Evolutionary conservation across 2,797 vertebrate genomes (phyloP).

Genomic region (Hippoglossus hippoglossus): DNA sequence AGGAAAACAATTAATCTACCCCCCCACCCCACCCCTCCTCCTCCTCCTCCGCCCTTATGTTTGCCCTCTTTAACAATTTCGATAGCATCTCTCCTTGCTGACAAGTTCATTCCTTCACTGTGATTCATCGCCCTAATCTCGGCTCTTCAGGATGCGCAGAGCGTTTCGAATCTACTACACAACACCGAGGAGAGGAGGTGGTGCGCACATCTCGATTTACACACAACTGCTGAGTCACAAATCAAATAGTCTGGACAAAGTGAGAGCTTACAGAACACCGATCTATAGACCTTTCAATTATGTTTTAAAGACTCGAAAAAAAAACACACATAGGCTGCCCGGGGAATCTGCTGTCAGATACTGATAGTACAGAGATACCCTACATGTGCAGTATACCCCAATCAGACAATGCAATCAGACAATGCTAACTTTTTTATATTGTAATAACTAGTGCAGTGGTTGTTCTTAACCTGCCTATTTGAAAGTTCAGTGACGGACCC

Average conservation of each 20-base stretch:
- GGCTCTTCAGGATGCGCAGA: constrained; percentile 45
- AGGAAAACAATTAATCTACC: constrained; percentile 50
- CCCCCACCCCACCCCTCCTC: not conserved
- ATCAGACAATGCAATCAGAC: too few relatives aligned
- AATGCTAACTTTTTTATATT: too few relatives aligned
- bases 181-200: constrained; percentile 7
- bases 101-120: constrained; percentile 63
- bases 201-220: not conserved
- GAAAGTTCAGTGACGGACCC: too few relatives aligned
- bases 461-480: too few relatives aligned
- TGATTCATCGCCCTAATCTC: constrained; percentile 71
- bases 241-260: constrained; percentile 28
- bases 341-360: not conserved
- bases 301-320: constrained; percentile 24
- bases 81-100: constrained; percentile 67
- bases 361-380: not conserved
- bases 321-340: not conserved
- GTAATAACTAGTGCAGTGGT: too few relatives aligned
- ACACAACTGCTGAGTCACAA: constrained; percentile 11
- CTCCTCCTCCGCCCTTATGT: constrained; percentile 17
- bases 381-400: not conserved
- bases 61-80: constrained; percentile 60
- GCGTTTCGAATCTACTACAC: constrained; percentile 27
- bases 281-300: constrained; percentile 22
- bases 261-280: constrained; percentile 3